phyloP scores from a whole-genome alignment of 2,797 vertebrate species.

The Xiphorhynchus erythropygius region DNA sequence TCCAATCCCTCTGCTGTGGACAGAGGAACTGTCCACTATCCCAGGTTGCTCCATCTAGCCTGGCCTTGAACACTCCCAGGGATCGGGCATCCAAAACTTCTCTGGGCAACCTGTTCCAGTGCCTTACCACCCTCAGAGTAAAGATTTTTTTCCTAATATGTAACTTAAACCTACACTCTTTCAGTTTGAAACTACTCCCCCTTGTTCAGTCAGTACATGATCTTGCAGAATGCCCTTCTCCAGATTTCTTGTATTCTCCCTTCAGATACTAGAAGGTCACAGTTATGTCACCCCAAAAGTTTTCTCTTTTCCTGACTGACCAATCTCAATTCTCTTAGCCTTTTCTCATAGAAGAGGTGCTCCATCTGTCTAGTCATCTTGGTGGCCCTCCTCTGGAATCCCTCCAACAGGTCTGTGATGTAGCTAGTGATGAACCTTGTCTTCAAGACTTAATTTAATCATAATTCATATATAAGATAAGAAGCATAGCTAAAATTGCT shows the following conservation, averaged over 20 bases:
- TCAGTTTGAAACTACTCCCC: too few species aligned
- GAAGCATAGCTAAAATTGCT: neutral
- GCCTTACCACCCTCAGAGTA: neutral
- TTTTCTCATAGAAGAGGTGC: neutral
- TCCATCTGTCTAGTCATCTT: neutral
- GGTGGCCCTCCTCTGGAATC: neutral
- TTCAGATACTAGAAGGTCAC: neutral
- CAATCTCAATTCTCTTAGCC: neutral
- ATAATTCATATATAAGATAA: neutral
- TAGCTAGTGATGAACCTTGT: neutral
- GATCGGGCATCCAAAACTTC: neutral
- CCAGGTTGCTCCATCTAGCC: neutral
- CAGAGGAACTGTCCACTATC: neutral
- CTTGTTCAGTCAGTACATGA: neutral
- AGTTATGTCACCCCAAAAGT: neutral
- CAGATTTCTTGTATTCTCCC: neutral
- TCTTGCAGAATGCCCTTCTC: neutral
- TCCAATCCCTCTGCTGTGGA: neutral
- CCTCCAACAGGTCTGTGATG: neutral
- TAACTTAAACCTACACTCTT: neutral
- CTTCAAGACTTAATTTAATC: neutral
- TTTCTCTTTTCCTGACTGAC: neutral
- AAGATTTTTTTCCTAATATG: neutral
- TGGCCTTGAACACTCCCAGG: neutral
- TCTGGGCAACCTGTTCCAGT: neutral